Evolutionary conservation across 2,888 invertebrate species (phyloP).

Genomic region (Ichneumon xanthorius): DNA sequence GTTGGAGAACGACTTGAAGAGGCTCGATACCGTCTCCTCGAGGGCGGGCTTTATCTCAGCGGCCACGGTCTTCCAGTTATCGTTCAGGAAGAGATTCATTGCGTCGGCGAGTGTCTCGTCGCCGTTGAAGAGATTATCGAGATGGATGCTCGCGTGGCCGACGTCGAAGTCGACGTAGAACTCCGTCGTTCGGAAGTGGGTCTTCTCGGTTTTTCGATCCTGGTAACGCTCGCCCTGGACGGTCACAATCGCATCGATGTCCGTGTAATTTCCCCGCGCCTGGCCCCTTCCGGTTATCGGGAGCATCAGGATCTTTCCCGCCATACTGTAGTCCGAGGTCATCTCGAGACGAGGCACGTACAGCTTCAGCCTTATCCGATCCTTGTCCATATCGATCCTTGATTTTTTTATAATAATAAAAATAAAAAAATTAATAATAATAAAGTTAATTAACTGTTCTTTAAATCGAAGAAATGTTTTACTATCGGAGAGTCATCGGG

Average conservation of each 20-base stretch:
- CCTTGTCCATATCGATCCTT: slow-evolving; percentile 87
- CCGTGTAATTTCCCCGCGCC: slow-evolving; percentile 89
- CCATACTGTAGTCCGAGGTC: slow-evolving; percentile 88
- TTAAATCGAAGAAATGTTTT: background rate
- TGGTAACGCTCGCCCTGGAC: slow-evolving; percentile 87
- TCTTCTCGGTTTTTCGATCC: slow-evolving; percentile 74
- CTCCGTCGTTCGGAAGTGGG: slow-evolving; percentile 87
- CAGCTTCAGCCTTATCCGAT: slow-evolving; percentile 87
- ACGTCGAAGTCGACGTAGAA: slow-evolving; percentile 89
- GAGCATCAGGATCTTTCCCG: slow-evolving; percentile 90
- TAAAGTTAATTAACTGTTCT: background rate
- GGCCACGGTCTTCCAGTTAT: slow-evolving; percentile 91
- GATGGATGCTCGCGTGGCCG: slow-evolving; percentile 88
- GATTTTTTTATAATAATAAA: slow-evolving; percentile 71
- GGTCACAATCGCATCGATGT: slow-evolving; percentile 88
- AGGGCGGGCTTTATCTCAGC: slow-evolving; percentile 90
- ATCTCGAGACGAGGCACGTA: slow-evolving; percentile 88
- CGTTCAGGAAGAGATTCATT: slow-evolving; percentile 92
- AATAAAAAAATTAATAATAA: slow-evolving; percentile 69
- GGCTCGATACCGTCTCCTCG: slow-evolving; percentile 87
- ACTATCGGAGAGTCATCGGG: no score
- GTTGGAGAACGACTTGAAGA: slow-evolving; percentile 87
- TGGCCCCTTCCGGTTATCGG: slow-evolving; percentile 90
- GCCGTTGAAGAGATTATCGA: slow-evolving; percentile 91
- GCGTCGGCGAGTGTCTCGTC: slow-evolving; percentile 87